phyloP scores from a whole-genome alignment of 2,113 vertebrate genomes.

The Galeopterus variegatus region DNA sequence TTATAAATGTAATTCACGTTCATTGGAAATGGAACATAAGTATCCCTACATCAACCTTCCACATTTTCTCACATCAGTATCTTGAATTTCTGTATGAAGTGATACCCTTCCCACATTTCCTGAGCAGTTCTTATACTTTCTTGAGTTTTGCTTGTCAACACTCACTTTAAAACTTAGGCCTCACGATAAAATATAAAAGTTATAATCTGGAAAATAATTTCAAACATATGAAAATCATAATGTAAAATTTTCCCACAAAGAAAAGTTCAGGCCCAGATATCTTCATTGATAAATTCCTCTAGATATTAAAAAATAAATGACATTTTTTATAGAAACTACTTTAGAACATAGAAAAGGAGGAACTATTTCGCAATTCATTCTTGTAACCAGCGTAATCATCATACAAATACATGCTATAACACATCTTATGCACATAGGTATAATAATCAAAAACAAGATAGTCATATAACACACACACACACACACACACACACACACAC shows the following conservation, averaged over 20 bases:
- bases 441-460: background rate
- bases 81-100: background rate
- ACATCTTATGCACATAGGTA: background rate
- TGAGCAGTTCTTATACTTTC: background rate
- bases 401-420: background rate
- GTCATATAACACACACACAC: no score
- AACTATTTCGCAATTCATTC: background rate
- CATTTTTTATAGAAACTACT: background rate
- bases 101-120: background rate
- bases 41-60: background rate
- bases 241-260: background rate
- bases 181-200: background rate
- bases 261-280: background rate
- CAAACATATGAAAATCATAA: background rate
- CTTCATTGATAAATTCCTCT: background rate
- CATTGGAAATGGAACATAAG: background rate
- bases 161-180: background rate
- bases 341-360: background rate
- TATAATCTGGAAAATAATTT: conserved; percentile 6
- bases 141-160: background rate
- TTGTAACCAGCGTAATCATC: background rate
- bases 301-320: background rate
- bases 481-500: no score
- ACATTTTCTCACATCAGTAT: background rate
- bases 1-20: background rate